phyloP scores from a whole-genome alignment of 2,113 vertebrate genomes.

The Papio anubis region DNA sequence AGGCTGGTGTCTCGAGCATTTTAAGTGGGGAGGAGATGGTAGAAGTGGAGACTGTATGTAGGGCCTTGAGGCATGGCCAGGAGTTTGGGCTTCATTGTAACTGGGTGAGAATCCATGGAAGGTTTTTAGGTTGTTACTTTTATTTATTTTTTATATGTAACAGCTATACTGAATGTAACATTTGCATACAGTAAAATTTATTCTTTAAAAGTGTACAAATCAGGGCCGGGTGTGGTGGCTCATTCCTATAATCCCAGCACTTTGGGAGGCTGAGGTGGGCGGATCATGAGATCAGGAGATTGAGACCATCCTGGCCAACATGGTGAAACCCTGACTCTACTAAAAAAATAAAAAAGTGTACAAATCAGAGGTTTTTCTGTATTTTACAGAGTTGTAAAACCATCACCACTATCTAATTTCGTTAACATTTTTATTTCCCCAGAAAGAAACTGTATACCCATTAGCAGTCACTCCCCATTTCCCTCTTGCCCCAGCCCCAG shows the following conservation, averaged over 20 bases:
- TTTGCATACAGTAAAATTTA: background rate
- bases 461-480: background rate
- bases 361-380: background rate
- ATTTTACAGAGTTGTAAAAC: background rate
- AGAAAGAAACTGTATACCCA: background rate
- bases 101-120: background rate
- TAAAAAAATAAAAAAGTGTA: background rate
- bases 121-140: background rate
- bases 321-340: no score
- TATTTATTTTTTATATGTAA: background rate
- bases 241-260: no score
- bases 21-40: background rate
- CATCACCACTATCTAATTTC: background rate
- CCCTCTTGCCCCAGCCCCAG: background rate
- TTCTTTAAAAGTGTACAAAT: background rate
- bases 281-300: no score
- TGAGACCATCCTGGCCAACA: no score
- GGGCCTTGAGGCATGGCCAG: background rate
- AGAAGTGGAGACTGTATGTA: background rate
- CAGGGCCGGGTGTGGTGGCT: background rate
- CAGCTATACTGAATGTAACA: background rate
- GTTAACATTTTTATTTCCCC: background rate
- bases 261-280: no score
- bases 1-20: background rate
- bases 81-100: background rate